phyloP scores from a whole-genome alignment of 2,113 vertebrate genomes.

The Ameiurus melas region DNA sequence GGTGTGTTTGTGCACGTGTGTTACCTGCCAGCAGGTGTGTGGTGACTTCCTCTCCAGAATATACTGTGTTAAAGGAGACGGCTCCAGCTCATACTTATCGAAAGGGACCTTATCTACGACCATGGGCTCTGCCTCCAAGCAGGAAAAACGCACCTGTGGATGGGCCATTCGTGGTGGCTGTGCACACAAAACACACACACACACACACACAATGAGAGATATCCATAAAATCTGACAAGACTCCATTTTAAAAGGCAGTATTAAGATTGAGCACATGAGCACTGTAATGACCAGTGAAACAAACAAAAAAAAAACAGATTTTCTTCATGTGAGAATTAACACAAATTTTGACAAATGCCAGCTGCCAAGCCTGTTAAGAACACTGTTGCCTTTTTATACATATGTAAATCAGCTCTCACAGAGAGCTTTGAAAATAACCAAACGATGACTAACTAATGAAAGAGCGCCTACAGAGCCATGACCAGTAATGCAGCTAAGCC shows the following conservation, averaged over 20 bases:
- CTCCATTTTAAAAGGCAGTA: neutral
- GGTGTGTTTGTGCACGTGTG: neutral
- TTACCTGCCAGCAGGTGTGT: conserved; percentile 98
- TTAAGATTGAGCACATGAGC: neutral
- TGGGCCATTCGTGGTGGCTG: conserved; percentile 94
- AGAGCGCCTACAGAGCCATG: too few species aligned
- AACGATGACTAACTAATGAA: too few species aligned
- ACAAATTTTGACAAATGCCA: too few species aligned
- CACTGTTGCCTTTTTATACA: too few species aligned
- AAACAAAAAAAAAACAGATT: too few species aligned
- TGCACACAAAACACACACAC: neutral
- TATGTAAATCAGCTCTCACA: too few species aligned
- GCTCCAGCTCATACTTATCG: conserved; percentile 98
- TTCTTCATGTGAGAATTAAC: too few species aligned
- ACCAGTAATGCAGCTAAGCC: too few species aligned
- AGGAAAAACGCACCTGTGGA: conserved; percentile 91
- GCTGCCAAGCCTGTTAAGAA: too few species aligned
- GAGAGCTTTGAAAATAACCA: too few species aligned
- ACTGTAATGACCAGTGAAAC: neutral
- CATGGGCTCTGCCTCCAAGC: conserved; percentile 95
- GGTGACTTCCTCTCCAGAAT: conserved; percentile 95
- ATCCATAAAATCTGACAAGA: neutral
- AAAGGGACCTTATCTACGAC: conserved; percentile 98
- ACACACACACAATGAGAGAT: neutral
- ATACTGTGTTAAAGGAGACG: conserved; percentile 94